phyloP scores from a whole-genome alignment of 2,113 vertebrate genomes.

The Antennarius striatus region DNA sequence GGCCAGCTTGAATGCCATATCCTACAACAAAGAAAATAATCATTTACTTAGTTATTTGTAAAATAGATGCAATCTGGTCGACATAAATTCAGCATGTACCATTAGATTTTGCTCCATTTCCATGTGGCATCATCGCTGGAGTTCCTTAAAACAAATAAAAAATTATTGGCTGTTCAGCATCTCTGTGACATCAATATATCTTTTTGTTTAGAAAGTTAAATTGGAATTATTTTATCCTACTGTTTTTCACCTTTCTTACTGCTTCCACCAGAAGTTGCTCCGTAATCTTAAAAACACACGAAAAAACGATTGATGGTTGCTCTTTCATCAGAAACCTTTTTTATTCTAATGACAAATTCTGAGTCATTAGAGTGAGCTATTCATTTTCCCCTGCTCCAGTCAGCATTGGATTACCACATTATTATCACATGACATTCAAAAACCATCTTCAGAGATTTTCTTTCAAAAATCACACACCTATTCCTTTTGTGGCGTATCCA shows the following conservation, averaged over 20 bases:
- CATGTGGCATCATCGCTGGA: constrained; percentile 25
- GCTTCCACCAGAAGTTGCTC: constrained; percentile 20
- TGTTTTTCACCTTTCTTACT: constrained; percentile 43
- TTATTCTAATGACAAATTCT: too few species aligned
- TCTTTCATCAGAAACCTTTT: too few species aligned
- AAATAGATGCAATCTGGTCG: not conserved
- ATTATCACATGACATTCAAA: too few species aligned
- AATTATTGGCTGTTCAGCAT: not conserved
- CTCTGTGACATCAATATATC: too few species aligned
- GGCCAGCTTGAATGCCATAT: constrained; percentile 46
- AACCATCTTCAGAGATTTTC: not conserved
- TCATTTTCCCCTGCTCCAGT: too few species aligned
- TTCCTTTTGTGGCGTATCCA: constrained; percentile 58
- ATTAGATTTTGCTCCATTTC: constrained; percentile 41
- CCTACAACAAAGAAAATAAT: constrained; percentile 30
- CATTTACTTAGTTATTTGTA: too few species aligned
- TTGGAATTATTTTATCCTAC: constrained; percentile 29
- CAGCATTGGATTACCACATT: too few species aligned
- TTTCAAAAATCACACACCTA: constrained; percentile 34
- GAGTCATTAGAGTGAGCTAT: too few species aligned
- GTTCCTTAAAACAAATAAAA: constrained; percentile 7
- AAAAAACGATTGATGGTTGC: not conserved
- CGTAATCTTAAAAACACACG: constrained; percentile 45
- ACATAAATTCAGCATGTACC: constrained; percentile 3
- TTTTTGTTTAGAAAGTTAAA: too few species aligned